Conservation (phyloP, 2,113 vertebrate genomes). For the Calidris pugnax region DNA sequence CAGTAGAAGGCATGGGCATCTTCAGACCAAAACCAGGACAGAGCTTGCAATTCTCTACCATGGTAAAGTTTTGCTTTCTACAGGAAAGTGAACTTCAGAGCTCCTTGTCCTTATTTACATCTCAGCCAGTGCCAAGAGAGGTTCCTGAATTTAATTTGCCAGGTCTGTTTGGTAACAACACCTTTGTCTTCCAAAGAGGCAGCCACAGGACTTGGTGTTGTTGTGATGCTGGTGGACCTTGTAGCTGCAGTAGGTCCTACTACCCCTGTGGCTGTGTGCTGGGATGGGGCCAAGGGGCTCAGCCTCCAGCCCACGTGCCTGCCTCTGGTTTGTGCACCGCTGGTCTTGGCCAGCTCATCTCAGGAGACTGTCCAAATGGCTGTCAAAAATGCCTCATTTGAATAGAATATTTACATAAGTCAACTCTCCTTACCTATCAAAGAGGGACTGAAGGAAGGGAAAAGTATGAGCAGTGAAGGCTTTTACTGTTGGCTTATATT, state of each 20-base stretch:
- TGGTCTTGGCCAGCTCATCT: not conserved
- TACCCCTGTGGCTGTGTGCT: not conserved
- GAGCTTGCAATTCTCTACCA: not conserved
- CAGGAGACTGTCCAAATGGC: not conserved
- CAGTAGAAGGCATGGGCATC: rapidly evolving
- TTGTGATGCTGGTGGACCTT: rapidly evolving
- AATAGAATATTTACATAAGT: not conserved
- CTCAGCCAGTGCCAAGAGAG: not conserved
- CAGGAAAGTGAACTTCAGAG: not conserved
- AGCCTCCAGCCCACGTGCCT: rapidly evolving
- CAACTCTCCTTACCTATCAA: not conserved
- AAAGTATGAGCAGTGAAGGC: not conserved
- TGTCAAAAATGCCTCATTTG: not conserved
- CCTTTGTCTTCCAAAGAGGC: not conserved
- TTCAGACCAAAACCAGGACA: not conserved
- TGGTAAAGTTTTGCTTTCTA: not conserved
- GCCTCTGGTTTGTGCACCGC: rapidly evolving
- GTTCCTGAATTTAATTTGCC: not conserved
- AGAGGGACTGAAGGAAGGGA: not conserved
- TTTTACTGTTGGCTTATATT: not conserved
- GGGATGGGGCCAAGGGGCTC: not conserved
- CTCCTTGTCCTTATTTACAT: not conserved
- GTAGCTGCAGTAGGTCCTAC: rapidly evolving
- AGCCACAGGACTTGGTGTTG: rapidly evolving
- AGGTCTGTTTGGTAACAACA: not conserved